These are phyloP conservation scores for Sipha maydis DNA, from an alignment of 2,888 invertebrate species.

Conservation along the genomic window DNA sequence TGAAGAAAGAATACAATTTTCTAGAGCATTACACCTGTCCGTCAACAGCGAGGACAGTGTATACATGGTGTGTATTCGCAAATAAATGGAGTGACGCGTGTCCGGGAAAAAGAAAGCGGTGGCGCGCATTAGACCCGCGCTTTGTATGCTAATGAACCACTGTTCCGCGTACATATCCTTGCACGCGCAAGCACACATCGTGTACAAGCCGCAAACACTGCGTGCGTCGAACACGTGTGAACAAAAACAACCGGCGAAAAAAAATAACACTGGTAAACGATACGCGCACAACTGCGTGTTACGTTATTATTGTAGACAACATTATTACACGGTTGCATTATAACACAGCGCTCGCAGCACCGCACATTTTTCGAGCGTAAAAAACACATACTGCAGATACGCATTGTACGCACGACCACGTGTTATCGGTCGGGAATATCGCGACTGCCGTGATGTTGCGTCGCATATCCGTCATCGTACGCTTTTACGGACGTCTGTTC, in stretches of 20 bases:
- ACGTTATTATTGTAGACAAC: neutral
- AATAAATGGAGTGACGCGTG: conserved; percentile 37
- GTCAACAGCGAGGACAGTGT: conserved; percentile 47
- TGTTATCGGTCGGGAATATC: neutral
- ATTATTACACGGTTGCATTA: neutral
- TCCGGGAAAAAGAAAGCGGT: conserved; percentile 3
- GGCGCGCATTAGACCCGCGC: conserved; percentile 36
- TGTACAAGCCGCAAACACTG: neutral
- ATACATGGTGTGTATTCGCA: neutral
- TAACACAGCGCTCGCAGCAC: neutral
- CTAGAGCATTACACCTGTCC: conserved; percentile 62
- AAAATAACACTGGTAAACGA: neutral
- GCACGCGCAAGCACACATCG: neutral
- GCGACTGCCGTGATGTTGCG: neutral
- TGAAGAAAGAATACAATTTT: conserved; percentile 62
- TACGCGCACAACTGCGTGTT: neutral
- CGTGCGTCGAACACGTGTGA: conserved; percentile 16
- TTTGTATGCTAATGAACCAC: conserved; percentile 55
- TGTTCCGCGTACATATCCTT: neutral
- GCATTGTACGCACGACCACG: neutral
- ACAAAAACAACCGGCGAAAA: conserved; percentile 10
- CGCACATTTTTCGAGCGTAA: conserved; percentile 16
- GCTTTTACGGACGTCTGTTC: too few species aligned
- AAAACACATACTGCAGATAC: neutral
- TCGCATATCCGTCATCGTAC: too few species aligned